phyloP scores from a whole-genome alignment of 2,797 vertebrate genomes.

The Nyctibius grandis region DNA sequence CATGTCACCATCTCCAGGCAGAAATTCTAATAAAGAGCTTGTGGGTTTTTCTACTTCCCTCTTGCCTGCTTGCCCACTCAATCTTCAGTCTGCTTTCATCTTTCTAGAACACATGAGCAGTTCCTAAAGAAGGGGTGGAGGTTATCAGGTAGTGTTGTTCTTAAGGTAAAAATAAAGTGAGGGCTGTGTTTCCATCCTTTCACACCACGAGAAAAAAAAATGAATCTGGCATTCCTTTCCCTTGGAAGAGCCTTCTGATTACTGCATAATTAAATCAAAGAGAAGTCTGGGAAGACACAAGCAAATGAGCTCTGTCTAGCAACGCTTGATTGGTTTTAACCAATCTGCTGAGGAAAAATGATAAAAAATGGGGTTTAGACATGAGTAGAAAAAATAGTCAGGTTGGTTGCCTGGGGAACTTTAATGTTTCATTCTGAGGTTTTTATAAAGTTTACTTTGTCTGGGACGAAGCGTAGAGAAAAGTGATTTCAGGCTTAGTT shows the following conservation, averaged over 20 bases:
- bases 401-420: neutral
- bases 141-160: neutral
- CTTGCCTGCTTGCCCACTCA: neutral
- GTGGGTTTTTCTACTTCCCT: neutral
- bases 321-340: neutral
- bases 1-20: neutral
- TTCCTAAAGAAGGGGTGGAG: neutral
- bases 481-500: neutral
- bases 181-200: neutral
- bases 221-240: neutral
- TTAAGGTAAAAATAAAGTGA: neutral
- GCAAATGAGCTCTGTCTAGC: neutral
- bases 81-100: neutral
- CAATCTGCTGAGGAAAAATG: neutral
- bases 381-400: neutral
- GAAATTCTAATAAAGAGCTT: neutral
- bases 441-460: neutral
- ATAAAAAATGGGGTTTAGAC: neutral
- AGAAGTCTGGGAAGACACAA: neutral
- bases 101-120: neutral
- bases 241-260: neutral
- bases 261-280: neutral
- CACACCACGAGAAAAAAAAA: neutral
- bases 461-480: neutral
- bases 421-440: neutral